Evolutionary conservation across 2,888 invertebrate genomes (phyloP), one percentile per base, ranked within the genome.

Genomic region (Caenorhabditis sulstoni): DNA sequence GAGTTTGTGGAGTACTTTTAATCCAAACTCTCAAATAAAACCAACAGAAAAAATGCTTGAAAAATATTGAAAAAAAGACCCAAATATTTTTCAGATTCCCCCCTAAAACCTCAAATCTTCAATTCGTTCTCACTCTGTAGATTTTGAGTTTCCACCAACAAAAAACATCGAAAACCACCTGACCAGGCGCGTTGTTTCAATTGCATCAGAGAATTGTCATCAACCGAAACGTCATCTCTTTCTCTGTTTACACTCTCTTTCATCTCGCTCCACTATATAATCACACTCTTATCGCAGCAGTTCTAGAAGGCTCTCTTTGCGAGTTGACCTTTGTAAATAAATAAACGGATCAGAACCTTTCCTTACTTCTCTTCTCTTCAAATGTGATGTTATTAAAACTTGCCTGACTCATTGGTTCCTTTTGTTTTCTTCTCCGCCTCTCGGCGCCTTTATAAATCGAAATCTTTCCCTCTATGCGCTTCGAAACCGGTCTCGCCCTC

Each of bases 141-240:
- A n/a, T n/a, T n/a, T n/a, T n/a, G n/a, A n/a, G n/a, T n/a, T n/a
- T n/a, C n/a, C n/a, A n/a, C 4, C 29, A 55, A 18, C 67, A 67
- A 41, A 67, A 41, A 58, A 44, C 67, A 68, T 41, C 29, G 41
- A 12, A 29, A 29, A 7, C 39, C 47, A 18, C 7, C 55, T 65
- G 61, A 61, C 39, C 61, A 37, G 3, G 37, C 8, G 57, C 11
- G 7, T 22, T 7, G 4, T 9, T 37, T 45, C 18, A 16, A 64
- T 64, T 65, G 65, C 53, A 65, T 64, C 64, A 64, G 64, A 7
- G 53, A 64, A 64, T 64, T 64, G 66, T 68, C 68, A 59, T 58
- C 68, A 20, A 9, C n/a, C 22, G 5, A 12, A 12, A 57, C 57
- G 57, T 57, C 57, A 57, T 57, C 41, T 12, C 37, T 29, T 29